phyloP scores from a whole-genome alignment of 2,797 vertebrate species.

The Sebastes matsubarae region DNA sequence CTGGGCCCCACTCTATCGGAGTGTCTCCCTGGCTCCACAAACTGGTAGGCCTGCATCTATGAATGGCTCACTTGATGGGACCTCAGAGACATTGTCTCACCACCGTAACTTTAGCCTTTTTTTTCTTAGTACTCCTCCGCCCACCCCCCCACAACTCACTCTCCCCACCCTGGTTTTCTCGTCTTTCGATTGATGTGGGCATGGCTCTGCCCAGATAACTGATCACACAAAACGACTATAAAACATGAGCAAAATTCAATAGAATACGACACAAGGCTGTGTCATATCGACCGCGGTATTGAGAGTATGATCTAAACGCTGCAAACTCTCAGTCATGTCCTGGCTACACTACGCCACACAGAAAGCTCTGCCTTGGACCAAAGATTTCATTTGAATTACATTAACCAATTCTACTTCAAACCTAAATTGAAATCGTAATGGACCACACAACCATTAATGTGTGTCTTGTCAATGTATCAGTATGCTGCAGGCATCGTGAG shows the following conservation, averaged over 20 bases:
- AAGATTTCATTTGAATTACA: constrained; percentile 46
- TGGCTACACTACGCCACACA: background rate
- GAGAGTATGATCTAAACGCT: background rate
- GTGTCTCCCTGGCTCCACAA: constrained; percentile 78
- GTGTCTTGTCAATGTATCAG: constrained; percentile 66
- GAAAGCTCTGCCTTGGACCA: constrained; percentile 12
- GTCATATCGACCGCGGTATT: background rate
- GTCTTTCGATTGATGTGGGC: constrained; percentile 62
- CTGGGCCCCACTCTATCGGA: constrained; percentile 77
- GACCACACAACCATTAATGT: constrained; percentile 56
- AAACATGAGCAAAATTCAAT: constrained; percentile 22
- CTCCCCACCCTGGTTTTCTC: constrained; percentile 54
- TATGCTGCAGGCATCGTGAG: constrained; percentile 58
- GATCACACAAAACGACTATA: constrained; percentile 20
- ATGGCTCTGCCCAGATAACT: constrained; percentile 45
- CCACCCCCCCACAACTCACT: constrained; percentile 40
- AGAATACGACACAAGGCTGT: background rate
- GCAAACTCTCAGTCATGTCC: background rate
- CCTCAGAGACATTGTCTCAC: constrained; percentile 83
- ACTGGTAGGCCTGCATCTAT: constrained; percentile 73
- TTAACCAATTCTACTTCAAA: constrained; percentile 52
- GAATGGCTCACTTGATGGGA: constrained; percentile 84
- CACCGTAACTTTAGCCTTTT: constrained; percentile 81
- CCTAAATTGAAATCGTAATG: constrained; percentile 56
- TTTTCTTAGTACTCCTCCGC: constrained; percentile 49